These are phyloP conservation scores for Conger conger DNA, from an alignment of 2,113 vertebrate species.

Conservation along the genomic window DNA sequence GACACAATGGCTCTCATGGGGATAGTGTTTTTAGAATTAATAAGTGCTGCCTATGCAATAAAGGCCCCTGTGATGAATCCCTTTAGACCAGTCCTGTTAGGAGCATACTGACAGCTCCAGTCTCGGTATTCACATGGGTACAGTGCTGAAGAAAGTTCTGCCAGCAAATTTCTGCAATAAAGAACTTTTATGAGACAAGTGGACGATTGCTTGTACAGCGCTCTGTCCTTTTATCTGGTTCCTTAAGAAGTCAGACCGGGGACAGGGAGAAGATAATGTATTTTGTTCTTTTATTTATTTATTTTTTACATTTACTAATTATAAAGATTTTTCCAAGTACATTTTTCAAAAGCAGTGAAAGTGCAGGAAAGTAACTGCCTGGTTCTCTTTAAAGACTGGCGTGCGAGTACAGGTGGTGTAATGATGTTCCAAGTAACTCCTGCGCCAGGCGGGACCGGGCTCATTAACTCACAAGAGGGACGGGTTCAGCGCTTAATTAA, in stretches of 20 bases:
- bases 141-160: background rate
- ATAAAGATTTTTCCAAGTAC: background rate
- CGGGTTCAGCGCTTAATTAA: slow-evolving; percentile 24
- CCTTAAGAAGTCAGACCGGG: background rate
- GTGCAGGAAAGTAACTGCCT: background rate
- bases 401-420: slow-evolving; percentile 13
- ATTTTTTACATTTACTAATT: background rate
- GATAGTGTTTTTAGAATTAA: background rate
- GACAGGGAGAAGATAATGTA: background rate
- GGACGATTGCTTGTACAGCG: background rate
- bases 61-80: background rate
- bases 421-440: slow-evolving; percentile 22
- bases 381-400: background rate
- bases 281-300: background rate
- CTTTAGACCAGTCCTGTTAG: background rate
- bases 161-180: background rate
- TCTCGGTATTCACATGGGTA: background rate
- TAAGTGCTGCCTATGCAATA: background rate
- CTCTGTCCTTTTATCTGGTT: background rate
- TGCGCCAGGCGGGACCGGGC: slow-evolving; percentile 14
- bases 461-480: slow-evolving; percentile 25
- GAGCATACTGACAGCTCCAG: background rate
- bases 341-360: background rate
- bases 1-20: too few species aligned
- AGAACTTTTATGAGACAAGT: background rate